Conservation (phyloP, 2,888 invertebrate species). For the Lordiphosa fenestrarum region DNA sequence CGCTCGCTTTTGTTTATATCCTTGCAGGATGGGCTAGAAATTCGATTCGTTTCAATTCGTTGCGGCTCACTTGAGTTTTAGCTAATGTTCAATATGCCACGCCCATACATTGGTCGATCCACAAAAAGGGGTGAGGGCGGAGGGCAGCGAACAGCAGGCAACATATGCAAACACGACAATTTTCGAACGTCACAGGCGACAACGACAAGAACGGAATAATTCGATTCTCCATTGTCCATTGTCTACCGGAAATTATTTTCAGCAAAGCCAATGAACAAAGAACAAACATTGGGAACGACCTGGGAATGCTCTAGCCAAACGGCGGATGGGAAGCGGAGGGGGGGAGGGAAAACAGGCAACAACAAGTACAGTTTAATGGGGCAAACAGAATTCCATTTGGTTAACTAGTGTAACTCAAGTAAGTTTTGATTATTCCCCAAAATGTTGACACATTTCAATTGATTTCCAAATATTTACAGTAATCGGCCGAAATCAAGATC, state of each 20-base stretch:
- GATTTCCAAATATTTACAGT: no score
- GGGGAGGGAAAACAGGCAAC: background rate
- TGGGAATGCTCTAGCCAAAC: slow-evolving; percentile 12
- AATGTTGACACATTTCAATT: no score
- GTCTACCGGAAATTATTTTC: slow-evolving; percentile 67
- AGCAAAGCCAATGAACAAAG: slow-evolving; percentile 36
- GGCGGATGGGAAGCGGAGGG: no score
- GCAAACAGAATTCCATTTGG: no score
- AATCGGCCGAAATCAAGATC: no score
- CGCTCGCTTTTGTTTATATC: slow-evolving; percentile 16
- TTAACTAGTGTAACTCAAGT: no score
- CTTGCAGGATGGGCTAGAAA: slow-evolving; percentile 29
- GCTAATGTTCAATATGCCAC: slow-evolving; percentile 70
- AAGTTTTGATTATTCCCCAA: no score
- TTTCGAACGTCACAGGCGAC: slow-evolving; percentile 24
- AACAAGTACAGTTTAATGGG: background rate
- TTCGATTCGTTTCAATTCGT: slow-evolving; percentile 65
- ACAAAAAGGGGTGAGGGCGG: background rate
- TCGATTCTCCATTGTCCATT: slow-evolving; percentile 38
- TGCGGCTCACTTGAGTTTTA: slow-evolving; percentile 72
- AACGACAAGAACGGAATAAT: slow-evolving; percentile 23
- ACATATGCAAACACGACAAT: slow-evolving; percentile 70
- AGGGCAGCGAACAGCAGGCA: slow-evolving; percentile 18
- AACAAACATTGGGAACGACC: slow-evolving; percentile 21
- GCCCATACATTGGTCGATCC: slow-evolving; percentile 31